Base-by-base conservation (phyloP, 2,888 invertebrate species). In the Mythimna lalbum region DNA sequence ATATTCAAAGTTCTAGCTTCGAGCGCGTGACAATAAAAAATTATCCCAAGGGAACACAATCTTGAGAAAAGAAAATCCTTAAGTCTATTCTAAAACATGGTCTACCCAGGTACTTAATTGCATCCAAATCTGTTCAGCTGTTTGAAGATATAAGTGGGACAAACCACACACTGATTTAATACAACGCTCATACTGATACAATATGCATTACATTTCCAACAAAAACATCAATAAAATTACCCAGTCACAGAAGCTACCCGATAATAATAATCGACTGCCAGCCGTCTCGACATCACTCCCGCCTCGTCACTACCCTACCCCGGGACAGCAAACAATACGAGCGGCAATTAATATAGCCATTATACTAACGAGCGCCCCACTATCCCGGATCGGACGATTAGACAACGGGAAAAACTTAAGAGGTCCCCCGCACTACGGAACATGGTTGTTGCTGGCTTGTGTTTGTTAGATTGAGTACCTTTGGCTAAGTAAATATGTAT, bases 341-440 rank as follows among this genome's bases (percentile, higher is more conserved):
- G 82, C 87, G 86, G 91, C 93, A 92, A 93, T 93, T 93, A 94
- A 94, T 93, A 91, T 92, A 80, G 85, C 90, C 91, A 93, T 93
- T 93, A 93, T 90, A 89, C 90, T 90, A 91, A 91, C 90, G 90
- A 90, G 86, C 86, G 78, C 81, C 85, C 89, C 87, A 88, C 87
- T 87, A 81, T 83, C 84, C 84, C 73, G 84, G 88, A 87, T 88
- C 88, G 82, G 87, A 80, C 87, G 87, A 88, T 90, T 87, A 86
- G 87, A 87, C 87, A 86, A 85, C 88, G 87, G 87, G 89, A 90
- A 88, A 91, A 89, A 88, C 87, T 87, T 84, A 84, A 87, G 78
- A 78, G 78, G 52, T 76, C 69, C 68, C 68, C 70, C 73, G 63
- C 59, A 70, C 62, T 64, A 75, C 17, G 69, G 61, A 49, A 62